Evolutionary conservation across 2,113 vertebrate species (phyloP), one percentile per base, ranked within the genome.

Genomic region (Probosciger aterrimus): DNA sequence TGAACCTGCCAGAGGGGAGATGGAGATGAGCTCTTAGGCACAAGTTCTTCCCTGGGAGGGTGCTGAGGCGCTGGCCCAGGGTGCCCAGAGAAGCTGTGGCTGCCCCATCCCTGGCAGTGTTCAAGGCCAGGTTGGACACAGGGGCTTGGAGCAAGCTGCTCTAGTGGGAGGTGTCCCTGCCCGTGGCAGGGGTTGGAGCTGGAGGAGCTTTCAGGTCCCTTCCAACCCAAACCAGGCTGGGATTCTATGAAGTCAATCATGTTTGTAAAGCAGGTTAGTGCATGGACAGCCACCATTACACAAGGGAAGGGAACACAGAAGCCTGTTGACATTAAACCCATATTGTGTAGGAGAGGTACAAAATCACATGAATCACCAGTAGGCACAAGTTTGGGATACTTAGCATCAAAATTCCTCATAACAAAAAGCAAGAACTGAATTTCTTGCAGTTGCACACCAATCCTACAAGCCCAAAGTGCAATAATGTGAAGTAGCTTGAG

Each of bases 121-220:
- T 43, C 41, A 43, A 43, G 41, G 41, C 41, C 41, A 43, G 14
- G 41, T 14, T 43, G 43, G 43, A 43, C 14, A 43, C 43, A 43
- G 43, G 43, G 43, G 43, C 43, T 43, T 43, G 52, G 52, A 55
- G 28, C 52, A 31, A 30, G 6, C 52, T 53, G 52, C 52, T 55
- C 52, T 4, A 55, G 43, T 55, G 31, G 53, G 33, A 57, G 31
- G 18, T 8, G 31, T 57, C 55, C 5, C 31, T 22, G 19, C 0
- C 31, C 0, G 0, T 9, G 19, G 31, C 55, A 57, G 55, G 19
- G 2, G 31, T 6, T 57, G 55, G 55, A 9, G 0, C 12, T n/a
- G 55, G 13, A 59, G 2, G 33, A 10, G 55, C 6, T 59, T n/a
- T n/a, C 15, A n/a, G 33, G 20, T 15, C 20, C 6, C 33, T 59